Evolutionary conservation across 2,888 invertebrate species (phyloP).

Genomic region (Keiferia lycopersicella): DNA sequence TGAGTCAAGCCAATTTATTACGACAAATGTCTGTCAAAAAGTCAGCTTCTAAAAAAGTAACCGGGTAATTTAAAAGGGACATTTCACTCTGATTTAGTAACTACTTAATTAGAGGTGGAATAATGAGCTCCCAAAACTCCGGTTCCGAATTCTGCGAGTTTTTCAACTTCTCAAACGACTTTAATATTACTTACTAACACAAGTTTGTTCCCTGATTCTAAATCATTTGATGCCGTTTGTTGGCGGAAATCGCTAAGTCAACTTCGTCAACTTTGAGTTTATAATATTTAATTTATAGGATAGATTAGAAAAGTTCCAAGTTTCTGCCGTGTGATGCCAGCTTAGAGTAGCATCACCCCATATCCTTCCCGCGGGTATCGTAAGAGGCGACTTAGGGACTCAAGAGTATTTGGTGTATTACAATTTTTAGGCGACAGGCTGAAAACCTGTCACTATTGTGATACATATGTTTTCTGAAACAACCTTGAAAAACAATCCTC

Average conservation of each 20-base stretch:
- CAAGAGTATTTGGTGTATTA: too few relatives aligned
- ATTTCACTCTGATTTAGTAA: conserved; percentile 22
- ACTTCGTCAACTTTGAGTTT: conserved; percentile 13
- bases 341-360: too few relatives aligned
- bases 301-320: too few relatives aligned
- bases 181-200: conserved; percentile 22
- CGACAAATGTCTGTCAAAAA: conserved; percentile 8
- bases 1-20: conserved; percentile 5
- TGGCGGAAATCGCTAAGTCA: conserved; percentile 16
- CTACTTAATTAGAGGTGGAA: conserved; percentile 36
- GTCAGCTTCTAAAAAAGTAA: conserved; percentile 9
- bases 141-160: conserved; percentile 18
- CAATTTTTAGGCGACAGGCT: too few relatives aligned
- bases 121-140: conserved; percentile 23
- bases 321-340: too few relatives aligned
- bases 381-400: too few relatives aligned
- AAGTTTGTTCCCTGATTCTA: conserved; percentile 15
- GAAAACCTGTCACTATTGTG: too few relatives aligned
- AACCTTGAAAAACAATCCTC: too few relatives aligned
- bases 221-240: conserved; percentile 18
- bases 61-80: conserved; percentile 13
- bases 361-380: too few relatives aligned
- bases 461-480: too few relatives aligned
- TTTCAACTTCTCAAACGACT: conserved; percentile 23
- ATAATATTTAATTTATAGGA: conserved; percentile 9